A percentile compares a stretch with the other conserved stretches of the same genome.
Evolutionary conservation across 2,113 vertebrate genomes (phyloP).

Genomic region (Macquaria australasica): DNA sequence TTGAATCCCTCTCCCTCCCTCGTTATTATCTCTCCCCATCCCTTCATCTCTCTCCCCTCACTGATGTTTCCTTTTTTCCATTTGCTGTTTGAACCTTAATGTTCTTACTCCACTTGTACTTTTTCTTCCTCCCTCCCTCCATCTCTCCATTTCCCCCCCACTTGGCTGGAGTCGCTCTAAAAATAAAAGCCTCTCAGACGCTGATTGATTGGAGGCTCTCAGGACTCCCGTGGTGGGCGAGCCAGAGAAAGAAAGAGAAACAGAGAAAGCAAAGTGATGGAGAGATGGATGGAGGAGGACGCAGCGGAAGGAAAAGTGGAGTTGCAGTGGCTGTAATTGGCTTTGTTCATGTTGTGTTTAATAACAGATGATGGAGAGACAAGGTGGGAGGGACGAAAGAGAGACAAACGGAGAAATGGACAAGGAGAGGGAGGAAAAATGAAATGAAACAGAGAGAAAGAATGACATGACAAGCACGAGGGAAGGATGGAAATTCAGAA

Average conservation of each 20-base stretch:
- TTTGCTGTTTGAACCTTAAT: constrained; percentile 27
- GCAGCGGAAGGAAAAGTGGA: neutral
- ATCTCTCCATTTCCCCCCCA: constrained; percentile 60
- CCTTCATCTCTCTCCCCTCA: neutral
- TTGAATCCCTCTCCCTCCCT: neutral
- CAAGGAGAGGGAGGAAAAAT: neutral
- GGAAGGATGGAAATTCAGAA: neutral
- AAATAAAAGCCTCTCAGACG: constrained; percentile 75
- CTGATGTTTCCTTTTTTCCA: constrained; percentile 4
- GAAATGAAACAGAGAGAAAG: neutral
- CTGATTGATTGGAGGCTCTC: constrained; percentile 80
- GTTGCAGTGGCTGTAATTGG: constrained; percentile 22
- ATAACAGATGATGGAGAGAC: constrained; percentile 11
- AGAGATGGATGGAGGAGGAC: neutral
- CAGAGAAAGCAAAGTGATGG: constrained; percentile 6
- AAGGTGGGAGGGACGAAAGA: neutral
- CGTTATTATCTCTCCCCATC: neutral
- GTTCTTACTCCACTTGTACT: constrained; percentile 25
- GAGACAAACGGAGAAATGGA: neutral
- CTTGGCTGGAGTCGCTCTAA: constrained; percentile 90
- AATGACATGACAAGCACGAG: no score
- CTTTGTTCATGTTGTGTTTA: constrained; percentile 33
- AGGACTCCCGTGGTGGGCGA: constrained; percentile 70
- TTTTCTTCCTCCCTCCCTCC: neutral
- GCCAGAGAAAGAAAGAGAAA: constrained; percentile 8